phyloP scores from a whole-genome alignment of 2,113 vertebrate species.

The Oreotrochilus melanogaster region DNA sequence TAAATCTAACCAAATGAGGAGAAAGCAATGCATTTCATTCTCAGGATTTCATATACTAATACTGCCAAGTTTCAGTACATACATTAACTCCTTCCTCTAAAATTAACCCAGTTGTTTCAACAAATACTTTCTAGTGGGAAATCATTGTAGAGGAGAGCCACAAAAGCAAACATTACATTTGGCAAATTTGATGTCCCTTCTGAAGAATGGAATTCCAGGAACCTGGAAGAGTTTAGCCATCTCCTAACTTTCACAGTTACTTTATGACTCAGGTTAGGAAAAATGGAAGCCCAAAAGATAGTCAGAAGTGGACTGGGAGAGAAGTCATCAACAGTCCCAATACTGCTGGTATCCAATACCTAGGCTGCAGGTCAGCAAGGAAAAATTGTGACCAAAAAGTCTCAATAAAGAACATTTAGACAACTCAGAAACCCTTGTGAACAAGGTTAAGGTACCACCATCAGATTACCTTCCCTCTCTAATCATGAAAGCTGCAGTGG shows the following conservation, averaged over 20 bases:
- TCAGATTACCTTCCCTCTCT: background rate
- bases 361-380: background rate
- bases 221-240: background rate
- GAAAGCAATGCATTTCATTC: background rate
- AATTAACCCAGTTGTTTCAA: background rate
- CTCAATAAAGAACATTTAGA: background rate
- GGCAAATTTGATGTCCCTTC: background rate
- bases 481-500: background rate
- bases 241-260: background rate
- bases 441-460: background rate
- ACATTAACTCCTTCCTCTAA: background rate
- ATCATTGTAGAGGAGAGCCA: background rate
- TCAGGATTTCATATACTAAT: background rate
- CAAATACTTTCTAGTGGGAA: background rate
- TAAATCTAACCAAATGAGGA: background rate
- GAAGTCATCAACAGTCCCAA: background rate
- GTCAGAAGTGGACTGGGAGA: background rate
- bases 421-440: background rate
- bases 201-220: background rate
- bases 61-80: background rate
- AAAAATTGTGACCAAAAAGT: background rate
- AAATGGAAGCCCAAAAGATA: background rate
- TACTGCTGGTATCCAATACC: background rate
- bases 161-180: background rate
- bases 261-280: background rate